phyloP scores from a whole-genome alignment of 2,113 vertebrate species.

The Oncorhynchus kisutch region DNA sequence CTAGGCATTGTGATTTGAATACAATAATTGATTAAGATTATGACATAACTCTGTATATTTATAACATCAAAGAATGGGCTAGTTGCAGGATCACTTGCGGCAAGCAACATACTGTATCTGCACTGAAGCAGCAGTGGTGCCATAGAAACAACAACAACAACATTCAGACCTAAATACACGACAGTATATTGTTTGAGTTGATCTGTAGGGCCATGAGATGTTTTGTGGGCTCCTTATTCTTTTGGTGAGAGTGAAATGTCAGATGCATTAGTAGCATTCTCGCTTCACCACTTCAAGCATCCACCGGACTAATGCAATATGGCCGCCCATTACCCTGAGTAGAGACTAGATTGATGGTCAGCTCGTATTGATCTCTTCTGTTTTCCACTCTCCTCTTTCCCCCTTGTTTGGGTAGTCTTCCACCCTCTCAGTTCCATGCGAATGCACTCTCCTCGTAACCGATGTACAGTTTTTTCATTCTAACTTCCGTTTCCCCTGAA shows the following conservation, averaged over 20 bases:
- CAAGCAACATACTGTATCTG: neutral
- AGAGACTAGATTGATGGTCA: slow-evolving; percentile 60
- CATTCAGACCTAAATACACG: neutral
- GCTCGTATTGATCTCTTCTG: slow-evolving; percentile 59
- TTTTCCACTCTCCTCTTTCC: slow-evolving; percentile 24
- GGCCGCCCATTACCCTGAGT: slow-evolving; percentile 62
- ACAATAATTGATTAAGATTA: slow-evolving; percentile 65
- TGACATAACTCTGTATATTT: slow-evolving; percentile 29
- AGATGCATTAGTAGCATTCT: slow-evolving; percentile 70
- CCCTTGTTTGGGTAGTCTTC: slow-evolving; percentile 38
- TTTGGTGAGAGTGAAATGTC: slow-evolving; percentile 61
- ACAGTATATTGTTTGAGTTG: slow-evolving; percentile 14
- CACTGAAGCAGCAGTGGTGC: too few relatives aligned
- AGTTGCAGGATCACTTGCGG: slow-evolving; percentile 20
- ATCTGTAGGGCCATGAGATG: slow-evolving; percentile 36
- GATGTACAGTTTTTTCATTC: too few relatives aligned
- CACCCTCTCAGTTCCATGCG: slow-evolving; percentile 10
- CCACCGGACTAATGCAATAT: slow-evolving; percentile 67
- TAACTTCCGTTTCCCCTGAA: too few relatives aligned
- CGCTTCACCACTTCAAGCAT: slow-evolving; percentile 68
- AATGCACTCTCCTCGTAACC: too few relatives aligned
- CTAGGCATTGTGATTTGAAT: slow-evolving; percentile 58
- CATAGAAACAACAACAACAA: too few relatives aligned
- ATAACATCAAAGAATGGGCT: slow-evolving; percentile 28
- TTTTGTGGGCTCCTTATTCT: slow-evolving; percentile 26